A percentile compares a stretch with the other conserved stretches of the same genome.
Evolutionary conservation across 2,797 vertebrate genomes (phyloP).

Genomic region (Oreochromis mossambicus): DNA sequence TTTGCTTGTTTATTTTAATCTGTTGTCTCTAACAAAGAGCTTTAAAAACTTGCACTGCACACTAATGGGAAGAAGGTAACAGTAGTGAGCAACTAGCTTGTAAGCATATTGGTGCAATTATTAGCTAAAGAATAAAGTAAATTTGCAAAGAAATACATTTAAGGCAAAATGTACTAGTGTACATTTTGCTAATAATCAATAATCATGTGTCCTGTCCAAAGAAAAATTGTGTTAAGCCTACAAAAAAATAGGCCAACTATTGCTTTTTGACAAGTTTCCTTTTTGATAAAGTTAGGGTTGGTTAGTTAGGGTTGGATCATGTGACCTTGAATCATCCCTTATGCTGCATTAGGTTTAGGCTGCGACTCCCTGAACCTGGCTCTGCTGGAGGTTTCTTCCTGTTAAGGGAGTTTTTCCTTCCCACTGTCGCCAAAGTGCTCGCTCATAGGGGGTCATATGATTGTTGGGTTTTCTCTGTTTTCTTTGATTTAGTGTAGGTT

Average conservation of each 20-base stretch:
- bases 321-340: fast-evolving
- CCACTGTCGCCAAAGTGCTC: neutral
- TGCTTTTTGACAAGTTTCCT: neutral
- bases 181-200: neutral
- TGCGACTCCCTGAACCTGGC: fast-evolving
- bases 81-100: neutral
- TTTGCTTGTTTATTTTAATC: neutral
- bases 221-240: no score
- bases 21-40: neutral
- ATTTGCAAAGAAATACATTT: neutral
- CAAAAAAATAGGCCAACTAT: neutral
- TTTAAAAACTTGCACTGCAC: neutral
- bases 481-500: neutral
- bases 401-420: neutral
- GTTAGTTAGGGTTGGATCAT: neutral
- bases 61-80: neutral
- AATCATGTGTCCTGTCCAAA: neutral
- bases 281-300: neutral
- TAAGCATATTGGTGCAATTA: neutral
- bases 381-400: neutral
- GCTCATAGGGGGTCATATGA: neutral
- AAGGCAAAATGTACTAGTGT: neutral
- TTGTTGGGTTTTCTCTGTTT: neutral
- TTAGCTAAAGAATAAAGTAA: neutral
- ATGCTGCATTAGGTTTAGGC: neutral